A percentile compares a stretch with the other conserved stretches of the same genome.
Evolutionary conservation across 2,888 invertebrate genomes (phyloP).

Genomic region (Cosmopolites sordidus): DNA sequence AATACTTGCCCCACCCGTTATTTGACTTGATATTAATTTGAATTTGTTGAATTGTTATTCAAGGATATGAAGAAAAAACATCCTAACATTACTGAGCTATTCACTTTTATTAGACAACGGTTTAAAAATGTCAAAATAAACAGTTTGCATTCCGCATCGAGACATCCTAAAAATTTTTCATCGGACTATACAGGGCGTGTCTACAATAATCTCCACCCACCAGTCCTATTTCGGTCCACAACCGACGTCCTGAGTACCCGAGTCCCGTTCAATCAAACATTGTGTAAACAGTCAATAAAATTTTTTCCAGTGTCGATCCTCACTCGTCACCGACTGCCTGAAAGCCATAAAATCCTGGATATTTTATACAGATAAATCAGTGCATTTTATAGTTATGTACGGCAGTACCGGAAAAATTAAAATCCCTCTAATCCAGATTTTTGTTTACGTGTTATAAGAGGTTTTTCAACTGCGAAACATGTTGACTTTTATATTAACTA

Average conservation of each 20-base stretch:
- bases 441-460: neutral
- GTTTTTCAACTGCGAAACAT: neutral
- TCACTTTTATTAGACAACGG: too few species aligned
- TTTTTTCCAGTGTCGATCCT: slow-evolving; percentile 13
- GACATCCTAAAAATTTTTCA: slow-evolving; percentile 7
- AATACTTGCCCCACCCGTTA: too few species aligned
- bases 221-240: slow-evolving; percentile 19
- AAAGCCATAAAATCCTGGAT: slow-evolving; percentile 12
- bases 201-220: slow-evolving; percentile 10
- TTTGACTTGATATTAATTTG: too few species aligned
- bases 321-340: slow-evolving; percentile 16
- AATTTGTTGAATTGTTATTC: too few species aligned
- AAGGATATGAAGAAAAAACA: too few species aligned
- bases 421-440: neutral
- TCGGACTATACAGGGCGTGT: slow-evolving; percentile 32
- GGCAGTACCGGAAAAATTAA: neutral
- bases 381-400: slow-evolving; percentile 15
- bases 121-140: too few species aligned
- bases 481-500: slow-evolving; percentile 1
- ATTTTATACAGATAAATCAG: slow-evolving; percentile 20
- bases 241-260: slow-evolving; percentile 20
- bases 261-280: slow-evolving; percentile 29
- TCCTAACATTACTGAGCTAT: too few species aligned
- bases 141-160: too few species aligned
- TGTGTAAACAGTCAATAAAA: slow-evolving; percentile 30